Percentiles rank a stretch among this genome's conserved stretches.
Evolutionary conservation across 2,113 vertebrate species (phyloP).

Genomic region (Heptranchias perlo): DNA sequence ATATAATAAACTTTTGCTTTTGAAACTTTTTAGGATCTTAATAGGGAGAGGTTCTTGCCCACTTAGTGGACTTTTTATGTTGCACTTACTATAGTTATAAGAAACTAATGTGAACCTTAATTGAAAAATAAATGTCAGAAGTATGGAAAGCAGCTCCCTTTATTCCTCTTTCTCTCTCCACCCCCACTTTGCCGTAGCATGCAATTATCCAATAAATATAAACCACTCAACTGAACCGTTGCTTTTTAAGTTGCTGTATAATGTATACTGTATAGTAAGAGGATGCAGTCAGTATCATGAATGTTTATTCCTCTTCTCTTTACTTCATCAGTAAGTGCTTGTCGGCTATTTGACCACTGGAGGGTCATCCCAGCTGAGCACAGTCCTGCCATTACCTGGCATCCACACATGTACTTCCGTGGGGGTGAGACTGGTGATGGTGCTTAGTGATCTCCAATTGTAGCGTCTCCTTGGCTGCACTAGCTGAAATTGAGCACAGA

Average conservation of each 20-base stretch:
- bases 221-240: not conserved
- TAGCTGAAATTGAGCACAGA: not conserved
- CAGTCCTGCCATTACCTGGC: not conserved
- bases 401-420: not conserved
- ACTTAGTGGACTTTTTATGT: not conserved
- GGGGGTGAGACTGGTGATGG: not conserved
- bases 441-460: not conserved
- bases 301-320: not conserved
- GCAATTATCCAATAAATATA: not conserved
- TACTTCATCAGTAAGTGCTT: not conserved
- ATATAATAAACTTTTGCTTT: not conserved
- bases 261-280: not conserved
- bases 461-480: not conserved
- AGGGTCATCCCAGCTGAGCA: not conserved
- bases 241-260: not conserved
- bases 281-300: not conserved
- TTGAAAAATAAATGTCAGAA: not conserved
- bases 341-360: not conserved
- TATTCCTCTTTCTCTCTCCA: not conserved
- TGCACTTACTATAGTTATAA: not conserved
- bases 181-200: too few relatives aligned
- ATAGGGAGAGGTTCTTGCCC: not conserved
- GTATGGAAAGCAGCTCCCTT: not conserved
- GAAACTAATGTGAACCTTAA: not conserved
- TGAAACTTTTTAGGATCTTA: not conserved